A percentile compares a stretch with the other conserved stretches of the same genome.
phyloP scores from a whole-genome alignment of 2,113 vertebrate genomes.

The Chionomys nivalis region DNA sequence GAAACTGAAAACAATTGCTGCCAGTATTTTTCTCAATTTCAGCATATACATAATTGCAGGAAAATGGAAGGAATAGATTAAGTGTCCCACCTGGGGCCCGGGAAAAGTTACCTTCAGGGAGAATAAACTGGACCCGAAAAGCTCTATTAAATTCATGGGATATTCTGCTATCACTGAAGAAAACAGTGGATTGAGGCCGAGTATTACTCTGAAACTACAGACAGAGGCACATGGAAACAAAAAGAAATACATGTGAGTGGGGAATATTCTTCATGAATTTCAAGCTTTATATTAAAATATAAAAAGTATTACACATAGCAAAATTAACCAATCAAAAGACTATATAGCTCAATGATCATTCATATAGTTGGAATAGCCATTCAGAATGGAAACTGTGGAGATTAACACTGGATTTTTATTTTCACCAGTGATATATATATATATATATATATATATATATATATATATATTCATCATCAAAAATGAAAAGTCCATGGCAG shows the following conservation, averaged over 20 bases:
- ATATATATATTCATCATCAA: not conserved
- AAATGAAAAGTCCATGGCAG: not conserved
- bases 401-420: not conserved
- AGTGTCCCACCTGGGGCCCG: not conserved
- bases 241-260: not conserved
- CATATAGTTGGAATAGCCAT: not conserved
- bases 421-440: not conserved
- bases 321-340: not conserved
- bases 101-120: not conserved
- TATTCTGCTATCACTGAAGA: not conserved
- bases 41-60: not conserved
- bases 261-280: not conserved
- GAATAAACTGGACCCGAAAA: not conserved
- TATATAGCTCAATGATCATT: not conserved
- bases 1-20: not conserved
- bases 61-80: not conserved
- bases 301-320: not conserved
- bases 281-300: not conserved
- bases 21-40: not conserved
- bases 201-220: not conserved
- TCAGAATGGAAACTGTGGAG: not conserved
- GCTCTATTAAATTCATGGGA: not conserved
- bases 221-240: not conserved
- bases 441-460: not conserved
- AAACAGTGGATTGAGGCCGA: too few species aligned